Percentiles rank a stretch among this genome's conserved stretches.
phyloP scores from a whole-genome alignment of 1,140 invertebrate species.

The Drosophila ambigua region DNA sequence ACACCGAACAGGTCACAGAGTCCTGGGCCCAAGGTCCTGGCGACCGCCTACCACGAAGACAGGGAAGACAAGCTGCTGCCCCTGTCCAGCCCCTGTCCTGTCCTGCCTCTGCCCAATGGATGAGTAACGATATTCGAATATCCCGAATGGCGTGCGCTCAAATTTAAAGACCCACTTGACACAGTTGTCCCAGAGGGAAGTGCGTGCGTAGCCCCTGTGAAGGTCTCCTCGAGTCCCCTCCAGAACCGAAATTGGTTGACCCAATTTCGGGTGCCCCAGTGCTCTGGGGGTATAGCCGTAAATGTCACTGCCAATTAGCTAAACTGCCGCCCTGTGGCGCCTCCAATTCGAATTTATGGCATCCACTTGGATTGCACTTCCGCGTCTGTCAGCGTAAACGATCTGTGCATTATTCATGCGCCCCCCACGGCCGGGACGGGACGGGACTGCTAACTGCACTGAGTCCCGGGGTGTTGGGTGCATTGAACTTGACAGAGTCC shows the following conservation, averaged over 20 bases:
- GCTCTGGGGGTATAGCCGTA: slow-evolving; percentile 30
- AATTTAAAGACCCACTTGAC: slow-evolving; percentile 57
- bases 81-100: too few relatives aligned
- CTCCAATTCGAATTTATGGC: slow-evolving; percentile 4
- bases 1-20: slow-evolving; percentile 26
- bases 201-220: slow-evolving; percentile 44
- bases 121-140: slow-evolving; percentile 51
- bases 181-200: slow-evolving; percentile 56
- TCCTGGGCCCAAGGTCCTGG: slow-evolving; percentile 54
- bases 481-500: slow-evolving; percentile 63
- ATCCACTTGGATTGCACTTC: slow-evolving; percentile 3
- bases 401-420: slow-evolving; percentile 42
- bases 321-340: background rate
- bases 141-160: slow-evolving; percentile 55
- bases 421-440: background rate
- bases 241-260: slow-evolving; percentile 32
- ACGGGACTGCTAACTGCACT: background rate
- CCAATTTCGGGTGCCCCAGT: slow-evolving; percentile 51
- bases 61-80: slow-evolving; percentile 10
- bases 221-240: slow-evolving; percentile 16
- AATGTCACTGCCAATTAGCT: slow-evolving; percentile 62
- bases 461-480: slow-evolving; percentile 24
- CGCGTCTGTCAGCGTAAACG: background rate
- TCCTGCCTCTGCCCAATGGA: slow-evolving; percentile 1
- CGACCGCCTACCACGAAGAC: background rate